These are phyloP conservation scores for Argyrosomus japonicus DNA, from an alignment of 2,113 vertebrate species.

Conservation along the genomic window DNA sequence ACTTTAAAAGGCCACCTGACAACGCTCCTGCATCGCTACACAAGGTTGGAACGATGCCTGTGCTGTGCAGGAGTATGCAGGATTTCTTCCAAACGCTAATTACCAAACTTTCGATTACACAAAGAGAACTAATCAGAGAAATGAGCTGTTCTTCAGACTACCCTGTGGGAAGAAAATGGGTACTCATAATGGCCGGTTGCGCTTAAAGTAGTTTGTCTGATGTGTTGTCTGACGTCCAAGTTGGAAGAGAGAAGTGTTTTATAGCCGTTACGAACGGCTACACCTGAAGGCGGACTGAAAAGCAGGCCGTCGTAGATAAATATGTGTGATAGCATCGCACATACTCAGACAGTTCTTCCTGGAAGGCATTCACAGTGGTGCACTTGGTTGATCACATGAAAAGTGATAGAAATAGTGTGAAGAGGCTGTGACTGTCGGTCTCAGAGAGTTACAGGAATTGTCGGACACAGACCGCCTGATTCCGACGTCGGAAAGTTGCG, in stretches of 20 bases:
- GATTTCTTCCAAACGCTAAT: constrained; percentile 1
- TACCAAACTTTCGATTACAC: constrained; percentile 26
- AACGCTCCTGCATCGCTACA: background rate
- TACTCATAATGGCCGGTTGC: background rate
- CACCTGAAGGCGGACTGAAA: too few species aligned
- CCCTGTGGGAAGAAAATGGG: background rate
- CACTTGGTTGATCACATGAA: background rate
- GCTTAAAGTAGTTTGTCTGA: too few species aligned
- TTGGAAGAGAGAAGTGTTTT: too few species aligned
- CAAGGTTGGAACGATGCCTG: background rate
- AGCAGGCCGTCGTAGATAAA: too few species aligned
- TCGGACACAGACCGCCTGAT: background rate
- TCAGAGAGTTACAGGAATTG: background rate
- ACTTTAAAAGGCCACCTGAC: constrained; percentile 44
- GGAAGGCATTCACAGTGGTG: too few species aligned
- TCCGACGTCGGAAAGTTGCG: background rate
- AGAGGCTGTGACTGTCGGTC: background rate
- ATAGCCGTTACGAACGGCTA: too few species aligned
- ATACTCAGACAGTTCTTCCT: too few species aligned
- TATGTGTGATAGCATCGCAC: too few species aligned
- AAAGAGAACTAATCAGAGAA: constrained; percentile 22
- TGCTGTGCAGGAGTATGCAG: background rate
- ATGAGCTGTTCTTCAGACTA: background rate
- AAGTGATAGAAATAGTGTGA: background rate
- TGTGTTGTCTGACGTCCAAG: too few species aligned